Evolutionary conservation across 2,113 vertebrate genomes (phyloP).

Genomic region (Solea senegalensis): DNA sequence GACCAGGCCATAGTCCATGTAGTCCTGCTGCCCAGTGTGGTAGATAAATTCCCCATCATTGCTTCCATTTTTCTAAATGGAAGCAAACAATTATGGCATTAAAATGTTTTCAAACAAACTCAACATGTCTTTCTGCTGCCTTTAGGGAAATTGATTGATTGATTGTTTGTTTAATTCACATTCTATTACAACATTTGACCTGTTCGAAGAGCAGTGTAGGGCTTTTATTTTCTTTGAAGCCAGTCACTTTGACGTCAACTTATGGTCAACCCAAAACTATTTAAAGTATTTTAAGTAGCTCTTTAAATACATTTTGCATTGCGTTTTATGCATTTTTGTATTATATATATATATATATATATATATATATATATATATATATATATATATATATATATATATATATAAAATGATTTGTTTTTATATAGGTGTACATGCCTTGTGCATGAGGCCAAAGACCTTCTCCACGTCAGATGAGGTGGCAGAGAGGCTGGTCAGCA

Average conservation of each 20-base stretch:
- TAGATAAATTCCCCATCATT: conserved; percentile 90
- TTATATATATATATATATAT: not conserved
- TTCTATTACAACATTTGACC: too few species aligned
- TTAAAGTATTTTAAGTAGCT: too few species aligned
- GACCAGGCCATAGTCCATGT: conserved; percentile 91
- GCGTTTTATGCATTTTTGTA: too few species aligned
- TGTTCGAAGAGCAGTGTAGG: too few species aligned
- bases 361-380: too few species aligned
- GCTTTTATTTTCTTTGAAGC: too few species aligned
- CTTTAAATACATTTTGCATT: too few species aligned
- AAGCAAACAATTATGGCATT: conserved; percentile 14
- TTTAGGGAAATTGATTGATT: too few species aligned
- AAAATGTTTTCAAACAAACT: not conserved
- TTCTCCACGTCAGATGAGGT: conserved; percentile 73
- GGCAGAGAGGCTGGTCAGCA: conserved; percentile 73
- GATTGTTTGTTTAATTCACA: too few species aligned
- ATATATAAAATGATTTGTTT: not conserved
- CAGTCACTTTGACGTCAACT: too few species aligned
- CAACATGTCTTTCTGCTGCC: too few species aligned
- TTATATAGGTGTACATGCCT: conserved; percentile 74
- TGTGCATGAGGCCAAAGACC: conserved; percentile 89
- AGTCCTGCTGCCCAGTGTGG: conserved; percentile 86
- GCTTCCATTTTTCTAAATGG: conserved; percentile 90
- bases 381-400: not conserved
- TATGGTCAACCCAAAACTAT: too few species aligned